Percentiles rank a stretch among this genome's conserved stretches.
Evolutionary conservation across 2,113 vertebrate species (phyloP).

Genomic region (Malaclemys terrapin): DNA sequence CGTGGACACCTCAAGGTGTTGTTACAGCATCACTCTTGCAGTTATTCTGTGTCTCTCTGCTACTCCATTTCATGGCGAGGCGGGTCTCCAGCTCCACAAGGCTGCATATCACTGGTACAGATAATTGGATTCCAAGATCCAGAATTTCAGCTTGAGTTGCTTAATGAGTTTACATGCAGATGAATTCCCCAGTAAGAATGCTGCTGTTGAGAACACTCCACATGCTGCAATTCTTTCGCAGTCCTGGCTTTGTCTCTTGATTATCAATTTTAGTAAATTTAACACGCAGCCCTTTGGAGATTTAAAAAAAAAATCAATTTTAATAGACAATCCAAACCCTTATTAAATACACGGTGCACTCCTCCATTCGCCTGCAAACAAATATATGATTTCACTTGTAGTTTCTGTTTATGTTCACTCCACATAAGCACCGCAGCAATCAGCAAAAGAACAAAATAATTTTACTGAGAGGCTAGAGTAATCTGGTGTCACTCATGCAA

Average conservation of each 20-base stretch:
- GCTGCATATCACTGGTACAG: constrained; percentile 40
- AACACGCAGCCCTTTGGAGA: constrained; percentile 33
- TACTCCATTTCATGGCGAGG: constrained; percentile 35
- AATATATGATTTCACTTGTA: not conserved
- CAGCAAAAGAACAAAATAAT: not conserved
- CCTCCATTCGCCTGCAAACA: not conserved
- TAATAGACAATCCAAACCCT: not conserved
- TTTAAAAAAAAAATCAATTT: constrained; percentile 3
- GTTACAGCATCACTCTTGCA: not conserved
- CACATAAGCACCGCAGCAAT: not conserved
- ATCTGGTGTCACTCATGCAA: not conserved
- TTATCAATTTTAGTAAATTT: constrained; percentile 13
- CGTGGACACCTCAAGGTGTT: not conserved
- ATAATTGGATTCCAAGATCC: constrained; percentile 68
- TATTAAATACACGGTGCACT: not conserved
- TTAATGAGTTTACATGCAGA: constrained; percentile 65
- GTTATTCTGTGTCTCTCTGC: not conserved
- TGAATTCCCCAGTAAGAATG: constrained; percentile 59
- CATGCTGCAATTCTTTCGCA: constrained; percentile 14
- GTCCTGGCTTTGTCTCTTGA: constrained; percentile 36
- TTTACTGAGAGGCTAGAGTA: not conserved
- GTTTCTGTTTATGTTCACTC: not conserved
- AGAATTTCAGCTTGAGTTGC: constrained; percentile 36
- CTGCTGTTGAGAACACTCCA: constrained; percentile 34
- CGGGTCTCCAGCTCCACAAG: constrained; percentile 20